Evolutionary conservation across 2,888 invertebrate genomes (phyloP).

Genomic region (Eulithis prunata): DNA sequence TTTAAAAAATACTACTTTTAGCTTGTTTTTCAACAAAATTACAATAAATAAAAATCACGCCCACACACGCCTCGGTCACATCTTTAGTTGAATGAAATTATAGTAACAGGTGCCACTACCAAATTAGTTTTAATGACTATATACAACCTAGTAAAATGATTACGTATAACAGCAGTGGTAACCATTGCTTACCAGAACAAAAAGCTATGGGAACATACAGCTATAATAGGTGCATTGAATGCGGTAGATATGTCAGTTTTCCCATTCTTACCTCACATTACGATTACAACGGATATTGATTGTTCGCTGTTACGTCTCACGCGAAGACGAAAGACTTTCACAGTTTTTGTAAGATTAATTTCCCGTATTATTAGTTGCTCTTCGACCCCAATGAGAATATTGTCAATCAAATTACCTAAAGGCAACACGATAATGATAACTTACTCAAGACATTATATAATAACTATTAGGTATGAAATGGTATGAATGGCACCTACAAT

Average conservation of each 20-base stretch:
- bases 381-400: constrained; percentile 34
- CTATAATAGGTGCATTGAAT: constrained; percentile 63
- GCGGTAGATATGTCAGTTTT: constrained; percentile 63
- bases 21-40: too few species aligned
- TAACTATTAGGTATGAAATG: constrained; percentile 17
- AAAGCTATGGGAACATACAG: constrained; percentile 63
- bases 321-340: constrained; percentile 65
- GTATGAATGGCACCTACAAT: constrained; percentile 31
- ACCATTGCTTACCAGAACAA: constrained; percentile 60
- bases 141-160: constrained; percentile 22
- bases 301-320: constrained; percentile 67
- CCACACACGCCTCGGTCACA: constrained; percentile 5
- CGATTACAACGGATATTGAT: constrained; percentile 78
- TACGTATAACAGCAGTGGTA: constrained; percentile 31
- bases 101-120: constrained; percentile 8
- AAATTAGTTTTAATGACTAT: constrained; percentile 21
- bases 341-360: constrained; percentile 57
- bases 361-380: constrained; percentile 39
- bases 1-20: too few species aligned
- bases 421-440: constrained; percentile 1
- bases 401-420: constrained; percentile 10
- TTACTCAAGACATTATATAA: constrained; percentile 4
- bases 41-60: neutral
- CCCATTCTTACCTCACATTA: constrained; percentile 72
- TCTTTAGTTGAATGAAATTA: constrained; percentile 16